Percentiles rank a stretch among this genome's conserved stretches.
Conservation (phyloP, 2,113 vertebrate species). For the Sterrhoptilus dennistouni region DNA sequence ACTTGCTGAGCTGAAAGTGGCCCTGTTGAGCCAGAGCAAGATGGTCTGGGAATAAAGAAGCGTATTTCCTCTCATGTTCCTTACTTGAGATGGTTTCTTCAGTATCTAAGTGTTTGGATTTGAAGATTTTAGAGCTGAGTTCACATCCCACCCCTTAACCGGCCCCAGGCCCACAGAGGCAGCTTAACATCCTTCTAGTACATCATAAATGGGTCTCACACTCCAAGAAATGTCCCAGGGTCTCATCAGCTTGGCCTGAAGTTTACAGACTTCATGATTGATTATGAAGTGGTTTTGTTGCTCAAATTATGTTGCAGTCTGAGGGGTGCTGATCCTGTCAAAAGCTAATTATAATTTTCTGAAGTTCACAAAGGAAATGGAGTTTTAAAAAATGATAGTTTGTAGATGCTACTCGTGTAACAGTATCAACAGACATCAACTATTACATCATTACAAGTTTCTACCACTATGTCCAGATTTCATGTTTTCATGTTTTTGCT, state of each 20-base stretch:
- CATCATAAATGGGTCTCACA: fast-evolving
- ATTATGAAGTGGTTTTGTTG: background rate
- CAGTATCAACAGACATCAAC: background rate
- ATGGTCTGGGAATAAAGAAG: background rate
- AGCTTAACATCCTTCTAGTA: background rate
- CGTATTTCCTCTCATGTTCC: background rate
- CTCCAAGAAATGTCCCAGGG: background rate
- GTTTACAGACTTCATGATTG: background rate
- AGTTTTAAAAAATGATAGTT: background rate
- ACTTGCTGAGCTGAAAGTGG: background rate
- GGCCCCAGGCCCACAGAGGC: background rate
- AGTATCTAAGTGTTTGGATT: background rate
- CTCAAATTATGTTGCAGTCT: background rate
- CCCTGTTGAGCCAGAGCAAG: background rate
- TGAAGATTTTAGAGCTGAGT: background rate
- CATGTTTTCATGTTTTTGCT: background rate
- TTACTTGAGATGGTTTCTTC: background rate
- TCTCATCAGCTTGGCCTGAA: background rate
- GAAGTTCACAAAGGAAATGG: background rate
- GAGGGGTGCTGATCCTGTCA: background rate
- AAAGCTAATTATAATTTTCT: background rate
- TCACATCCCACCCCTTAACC: background rate
- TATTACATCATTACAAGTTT: background rate
- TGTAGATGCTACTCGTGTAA: background rate
- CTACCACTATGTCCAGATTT: background rate